Percentiles rank a stretch among this genome's conserved stretches.
Conservation (phyloP, 2,888 invertebrate species). For the Holacanthella duospinosa region DNA sequence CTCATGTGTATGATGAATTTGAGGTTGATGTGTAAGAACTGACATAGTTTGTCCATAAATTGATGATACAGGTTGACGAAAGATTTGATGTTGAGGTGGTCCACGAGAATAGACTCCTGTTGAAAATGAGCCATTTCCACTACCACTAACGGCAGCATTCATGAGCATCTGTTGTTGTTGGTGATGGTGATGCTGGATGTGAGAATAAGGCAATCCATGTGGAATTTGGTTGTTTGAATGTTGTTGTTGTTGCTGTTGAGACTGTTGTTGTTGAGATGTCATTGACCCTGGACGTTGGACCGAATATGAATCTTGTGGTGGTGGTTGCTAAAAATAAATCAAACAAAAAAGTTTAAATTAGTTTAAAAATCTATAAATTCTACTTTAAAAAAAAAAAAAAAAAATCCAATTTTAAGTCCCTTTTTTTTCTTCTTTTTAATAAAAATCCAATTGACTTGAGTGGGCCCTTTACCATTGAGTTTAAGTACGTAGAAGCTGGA, state of each 20-base stretch:
- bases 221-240: too few species aligned
- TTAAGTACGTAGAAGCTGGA: conserved; percentile 14
- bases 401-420: too few species aligned
- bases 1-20: conserved; percentile 26
- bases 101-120: conserved; percentile 4
- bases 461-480: conserved; percentile 15
- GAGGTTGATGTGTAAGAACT: conserved; percentile 31
- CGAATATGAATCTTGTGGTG: not conserved
- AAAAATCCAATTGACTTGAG: not conserved
- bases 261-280: not conserved
- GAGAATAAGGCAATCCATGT: conserved; percentile 15
- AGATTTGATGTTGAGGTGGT: conserved; percentile 15
- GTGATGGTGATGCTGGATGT: conserved; percentile 1
- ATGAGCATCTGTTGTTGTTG: conserved; percentile 6
- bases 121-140: too few species aligned
- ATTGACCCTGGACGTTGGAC: not conserved
- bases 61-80: conserved; percentile 16
- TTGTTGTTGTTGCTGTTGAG: not conserved
- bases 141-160: not conserved
- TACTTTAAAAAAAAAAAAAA: not conserved
- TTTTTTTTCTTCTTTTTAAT: too few species aligned
- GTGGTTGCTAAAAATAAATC: too few species aligned
- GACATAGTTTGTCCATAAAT: conserved; percentile 10
- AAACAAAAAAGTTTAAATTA: too few species aligned
- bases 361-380: too few species aligned